Evolutionary conservation across 2,113 vertebrate genomes (phyloP).

Genomic region (Bombycilla garrulus): DNA sequence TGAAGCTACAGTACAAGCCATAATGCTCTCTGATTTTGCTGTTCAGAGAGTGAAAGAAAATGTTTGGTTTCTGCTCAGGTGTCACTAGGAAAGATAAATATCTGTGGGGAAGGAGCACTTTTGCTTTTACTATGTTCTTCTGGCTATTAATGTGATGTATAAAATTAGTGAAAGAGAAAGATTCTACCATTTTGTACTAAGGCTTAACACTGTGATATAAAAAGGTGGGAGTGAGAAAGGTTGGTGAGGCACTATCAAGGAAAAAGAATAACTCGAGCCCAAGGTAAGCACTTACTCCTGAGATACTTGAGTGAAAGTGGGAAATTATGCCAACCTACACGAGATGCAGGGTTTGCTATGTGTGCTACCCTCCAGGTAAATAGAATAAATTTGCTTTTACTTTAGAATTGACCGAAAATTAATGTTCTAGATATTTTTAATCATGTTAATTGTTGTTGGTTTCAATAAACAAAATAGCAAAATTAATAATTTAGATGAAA

Average conservation of each 20-base stretch:
- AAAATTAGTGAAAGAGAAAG: conserved; percentile 16
- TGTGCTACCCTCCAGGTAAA: conserved; percentile 21
- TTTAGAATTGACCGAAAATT: not conserved
- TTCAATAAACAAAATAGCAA: not conserved
- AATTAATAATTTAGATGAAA: conserved; percentile 30
- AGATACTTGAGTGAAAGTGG: conserved; percentile 16
- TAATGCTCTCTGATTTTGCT: conserved; percentile 64
- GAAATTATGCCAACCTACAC: not conserved
- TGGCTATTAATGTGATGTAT: not conserved
- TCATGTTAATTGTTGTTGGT: not conserved
- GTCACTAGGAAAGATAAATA: conserved; percentile 10
- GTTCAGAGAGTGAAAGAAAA: conserved; percentile 53
- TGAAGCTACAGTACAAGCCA: conserved; percentile 76
- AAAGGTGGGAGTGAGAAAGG: not conserved
- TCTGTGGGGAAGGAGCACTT: conserved; percentile 19
- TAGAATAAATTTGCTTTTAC: conserved; percentile 24
- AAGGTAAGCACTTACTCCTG: not conserved
- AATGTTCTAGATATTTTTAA: conserved; percentile 13
- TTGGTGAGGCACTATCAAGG: not conserved
- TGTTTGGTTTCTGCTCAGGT: conserved; percentile 49
- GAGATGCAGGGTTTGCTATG: not conserved
- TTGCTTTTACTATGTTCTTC: conserved; percentile 23
- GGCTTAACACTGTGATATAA: conserved; percentile 46
- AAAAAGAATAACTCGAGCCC: not conserved
- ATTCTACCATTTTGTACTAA: conserved; percentile 50